These are phyloP conservation scores for Henicopernis longicauda DNA, from an alignment of 2,113 vertebrate species.

Conservation along the genomic window DNA sequence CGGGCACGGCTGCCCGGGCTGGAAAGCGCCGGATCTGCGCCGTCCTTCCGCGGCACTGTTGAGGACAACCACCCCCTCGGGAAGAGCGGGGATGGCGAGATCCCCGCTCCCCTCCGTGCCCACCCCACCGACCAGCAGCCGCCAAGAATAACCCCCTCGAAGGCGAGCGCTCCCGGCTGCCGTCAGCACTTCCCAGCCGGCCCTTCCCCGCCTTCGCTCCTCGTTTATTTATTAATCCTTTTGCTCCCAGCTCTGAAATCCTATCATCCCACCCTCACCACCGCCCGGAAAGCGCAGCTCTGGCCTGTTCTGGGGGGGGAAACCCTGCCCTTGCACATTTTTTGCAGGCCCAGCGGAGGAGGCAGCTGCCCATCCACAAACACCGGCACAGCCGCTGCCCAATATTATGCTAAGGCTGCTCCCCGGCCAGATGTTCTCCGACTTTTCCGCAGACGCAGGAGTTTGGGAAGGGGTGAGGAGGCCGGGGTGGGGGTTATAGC, in stretches of 20 bases:
- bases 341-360: not conserved
- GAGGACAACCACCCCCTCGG: fast-evolving
- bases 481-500: not conserved
- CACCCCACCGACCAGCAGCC: not conserved
- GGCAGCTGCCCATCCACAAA: not conserved
- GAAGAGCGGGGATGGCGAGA: not conserved
- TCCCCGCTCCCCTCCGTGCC: not conserved
- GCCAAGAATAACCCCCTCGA: not conserved
- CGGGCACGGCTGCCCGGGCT: too few relatives aligned
- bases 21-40: not conserved
- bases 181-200: not conserved
- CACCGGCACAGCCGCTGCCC: not conserved
- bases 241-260: not conserved
- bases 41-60: fast-evolving
- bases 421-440: not conserved
- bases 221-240: not conserved
- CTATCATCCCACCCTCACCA: not conserved
- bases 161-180: not conserved
- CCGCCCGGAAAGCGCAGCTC: not conserved
- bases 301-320: not conserved
- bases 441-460: not conserved
- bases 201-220: not conserved
- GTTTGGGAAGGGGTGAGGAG: not conserved
- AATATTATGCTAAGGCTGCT: not conserved
- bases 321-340: not conserved